Base-by-base conservation (phyloP, 2,797 vertebrate genomes). In the Mus minutoides region DNA sequence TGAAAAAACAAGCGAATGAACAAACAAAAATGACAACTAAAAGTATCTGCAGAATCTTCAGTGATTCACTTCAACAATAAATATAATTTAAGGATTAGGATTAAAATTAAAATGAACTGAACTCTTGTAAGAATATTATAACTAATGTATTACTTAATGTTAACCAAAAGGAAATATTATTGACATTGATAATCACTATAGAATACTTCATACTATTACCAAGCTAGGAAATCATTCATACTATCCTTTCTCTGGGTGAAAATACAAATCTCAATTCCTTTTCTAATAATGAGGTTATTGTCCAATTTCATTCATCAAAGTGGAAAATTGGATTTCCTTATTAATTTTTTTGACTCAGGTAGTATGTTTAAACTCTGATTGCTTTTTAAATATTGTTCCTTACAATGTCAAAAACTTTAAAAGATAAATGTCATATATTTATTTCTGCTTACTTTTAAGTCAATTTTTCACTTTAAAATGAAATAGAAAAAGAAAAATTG, bases 271-370 rank as follows among this genome's bases (percentile, higher is more conserved):
- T 93, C 79, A 1, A 1, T 78, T 91, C 5, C 17, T 75, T 84
- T 87, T 73, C 34, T 82, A 92, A 85, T 77, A 83, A 75, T 91
- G 49, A 62, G 49, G 76, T 75, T 49, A 80, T 64, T 90, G 17
- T 90, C 67, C 49, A 77, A 78, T 91, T 96, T 94, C 19, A 91
- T 90, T 90, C 84, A 92, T 84, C 46, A 67, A 94, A 91, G 76
- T 95, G 26, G 87, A 77, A 92, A 85, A 46, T 77, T 83, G 56
- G 58, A 46, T 90, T 71, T 90, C 88, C 31, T 93, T 91, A 94
- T 43, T 94, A 92, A 96, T 94, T 4, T 83, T 26, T 54, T 14
- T 7, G 0, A 89, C 26, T 84, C 52, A 83, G 13, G 62, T 79
- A 52, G 3, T 1, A 24, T 75, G 19, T 13, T 82, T 90, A 82